phyloP scores from a whole-genome alignment of 1,140 invertebrate genomes.

The Drosophila auraria region DNA sequence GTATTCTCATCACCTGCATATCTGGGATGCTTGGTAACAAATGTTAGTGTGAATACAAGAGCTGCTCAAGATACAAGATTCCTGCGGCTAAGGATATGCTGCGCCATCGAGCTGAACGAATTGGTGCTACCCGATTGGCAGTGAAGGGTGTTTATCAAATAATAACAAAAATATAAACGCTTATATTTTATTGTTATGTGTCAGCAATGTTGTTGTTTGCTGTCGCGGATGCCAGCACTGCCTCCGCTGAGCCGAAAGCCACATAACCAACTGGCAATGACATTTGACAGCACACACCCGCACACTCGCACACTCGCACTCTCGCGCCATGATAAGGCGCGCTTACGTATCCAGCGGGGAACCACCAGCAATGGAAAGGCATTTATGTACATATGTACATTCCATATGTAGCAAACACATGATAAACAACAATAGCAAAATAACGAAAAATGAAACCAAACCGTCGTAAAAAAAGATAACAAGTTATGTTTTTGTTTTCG shows the following conservation, averaged over 20 bases:
- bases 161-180: conserved; percentile 71
- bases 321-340: conserved; percentile 63
- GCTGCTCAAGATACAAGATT: no score
- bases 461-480: conserved; percentile 68
- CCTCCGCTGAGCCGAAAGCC: conserved; percentile 66
- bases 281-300: conserved; percentile 65
- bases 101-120: neutral
- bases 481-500: conserved; percentile 64
- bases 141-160: conserved; percentile 55
- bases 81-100: no score
- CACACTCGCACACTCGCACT: conserved; percentile 13
- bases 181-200: conserved; percentile 75
- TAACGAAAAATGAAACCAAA: conserved; percentile 35
- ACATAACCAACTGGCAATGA: conserved; percentile 78
- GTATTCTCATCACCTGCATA: no score
- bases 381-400: conserved; percentile 24
- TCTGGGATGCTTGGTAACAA: no score
- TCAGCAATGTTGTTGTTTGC: conserved; percentile 60
- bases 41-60: neutral
- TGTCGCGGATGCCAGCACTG: conserved; percentile 45
- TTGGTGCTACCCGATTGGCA: conserved; percentile 1
- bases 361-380: conserved; percentile 47
- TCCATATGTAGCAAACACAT: conserved; percentile 27
- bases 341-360: conserved; percentile 76
- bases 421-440: conserved; percentile 53